Base-by-base conservation (phyloP, 2,888 invertebrate species). In the Aspidapion aeneum region DNA sequence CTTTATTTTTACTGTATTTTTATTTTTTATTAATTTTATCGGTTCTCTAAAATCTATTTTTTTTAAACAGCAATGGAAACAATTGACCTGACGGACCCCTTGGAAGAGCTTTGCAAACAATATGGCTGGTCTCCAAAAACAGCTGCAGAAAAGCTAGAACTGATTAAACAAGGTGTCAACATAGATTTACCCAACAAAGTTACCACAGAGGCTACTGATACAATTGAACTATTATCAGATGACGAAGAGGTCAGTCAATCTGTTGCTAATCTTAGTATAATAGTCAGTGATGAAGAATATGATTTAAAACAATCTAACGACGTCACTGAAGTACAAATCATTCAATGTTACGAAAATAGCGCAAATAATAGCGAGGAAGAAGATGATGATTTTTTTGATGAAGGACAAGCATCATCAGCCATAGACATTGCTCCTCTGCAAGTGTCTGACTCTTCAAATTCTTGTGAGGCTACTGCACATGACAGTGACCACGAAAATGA, bases 71-170 rank as follows among this genome's bases (percentile, higher is more conserved):
- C n/a, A n/a, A n/a, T n/a, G n/a, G 64, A 66, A 62, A 69, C 63
- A 16, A 71, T 72, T 64, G 71, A 71, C 55, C 57, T 66, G 55
- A 70, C 70, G 21, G 75, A 75, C 56, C 71, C 73, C 9, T 69
- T 78, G 9, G 71, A 74, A 62, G 66, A 72, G 17, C 66, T 77
- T 12, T 61, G 77, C 19, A 68, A 71, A 66, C 69, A 62, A 60
- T 74, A 75, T 1, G 77, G 77, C 22, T 74, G 72, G 73, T 71
- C 73, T n/a, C 74, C 72, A 58, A 74, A 75, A 12, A 17, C n/a
- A 12, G 21, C 50, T 19, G 12, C 18, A 54, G 48, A 22, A 21
- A 58, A 12, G 35, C 1, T 17, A 52, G 21, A 48, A 5, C 16
- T 16, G 49, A 5, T 55, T 2, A 18, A 18, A 55, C 21, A 18